Conservation (phyloP, 1,140 invertebrate species). For the Centruroides vittatus region DNA sequence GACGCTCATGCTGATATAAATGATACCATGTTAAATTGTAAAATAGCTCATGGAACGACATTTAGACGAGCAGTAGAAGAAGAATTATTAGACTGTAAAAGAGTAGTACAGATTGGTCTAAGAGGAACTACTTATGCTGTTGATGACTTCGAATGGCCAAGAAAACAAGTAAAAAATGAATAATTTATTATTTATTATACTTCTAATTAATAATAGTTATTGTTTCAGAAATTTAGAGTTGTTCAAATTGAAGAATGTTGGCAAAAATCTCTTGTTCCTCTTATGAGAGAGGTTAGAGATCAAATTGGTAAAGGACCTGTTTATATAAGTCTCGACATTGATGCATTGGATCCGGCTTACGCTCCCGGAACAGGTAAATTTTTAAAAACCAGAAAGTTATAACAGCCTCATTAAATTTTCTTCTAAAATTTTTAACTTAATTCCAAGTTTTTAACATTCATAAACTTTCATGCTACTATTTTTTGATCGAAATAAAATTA, state of each 20-base stretch:
- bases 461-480: no score
- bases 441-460: no score
- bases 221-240: slow-evolving; percentile 5
- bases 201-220: not conserved
- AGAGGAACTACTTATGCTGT: slow-evolving; percentile 22
- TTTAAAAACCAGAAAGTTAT: not conserved
- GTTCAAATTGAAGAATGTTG: slow-evolving; percentile 13
- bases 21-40: slow-evolving; percentile 24
- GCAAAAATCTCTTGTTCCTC: slow-evolving; percentile 3
- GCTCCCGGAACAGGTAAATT: slow-evolving; percentile 13
- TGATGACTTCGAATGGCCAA: slow-evolving; percentile 24
- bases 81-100: slow-evolving; percentile 26
- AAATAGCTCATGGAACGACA: slow-evolving; percentile 30
- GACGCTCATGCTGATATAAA: slow-evolving; percentile 28
- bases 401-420: no score
- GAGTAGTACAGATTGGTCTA: slow-evolving; percentile 31
- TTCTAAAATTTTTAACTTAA: no score
- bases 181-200: not conserved
- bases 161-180: slow-evolving; percentile 20
- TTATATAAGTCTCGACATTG: slow-evolving; percentile 12
- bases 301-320: slow-evolving; percentile 11
- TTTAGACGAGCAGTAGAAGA: slow-evolving; percentile 30
- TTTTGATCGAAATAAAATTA: no score
- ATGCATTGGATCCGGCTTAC: slow-evolving; percentile 13
- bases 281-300: slow-evolving; percentile 8